Evolutionary conservation across 2,797 vertebrate species (phyloP), one percentile per base, ranked within the genome.

Genomic region (Sebastiscus albofasciatus): DNA sequence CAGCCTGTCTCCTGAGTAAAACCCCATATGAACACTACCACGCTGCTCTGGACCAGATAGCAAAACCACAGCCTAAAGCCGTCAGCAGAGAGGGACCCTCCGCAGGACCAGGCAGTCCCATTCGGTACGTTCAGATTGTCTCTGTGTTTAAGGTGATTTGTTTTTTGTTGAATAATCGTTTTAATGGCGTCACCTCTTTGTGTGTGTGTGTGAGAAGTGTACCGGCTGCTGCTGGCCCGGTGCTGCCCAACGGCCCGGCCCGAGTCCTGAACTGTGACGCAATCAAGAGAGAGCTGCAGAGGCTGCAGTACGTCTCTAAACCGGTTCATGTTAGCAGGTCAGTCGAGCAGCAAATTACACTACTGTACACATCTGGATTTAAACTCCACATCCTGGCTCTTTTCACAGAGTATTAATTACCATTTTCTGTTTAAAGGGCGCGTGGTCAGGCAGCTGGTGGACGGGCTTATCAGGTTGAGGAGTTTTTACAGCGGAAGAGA

Each of bases 401-500:
- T 27, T 16, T 42, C 39, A 42, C 39, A 16, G 1, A 62, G 4
- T 61, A n/a, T 34, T 62, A 5, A 60, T 65, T 68, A 7, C 5
- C 9, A n/a, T 29, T 24, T 67, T 81, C 3, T 92, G 72, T 79
- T 71, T 86, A 64, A 82, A 99, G 99, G 94, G 96, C 97, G 42
- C 96, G 94, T 54, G 95, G 95, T 66, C 97, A 96, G 67, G 87
- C 95, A 74, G 89, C 87, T 67, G 91, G 89, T 70, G 98, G 96
- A 65, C 95, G 96, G 85, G 94, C 96, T 85, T 96, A 95, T 84
- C 99, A 99, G 93, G 98, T 99, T 10, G 96, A 99, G 90, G 98
- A 99, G 91, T 99, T 99, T 84, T 96, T 98, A 72, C 98, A 99
- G 89, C 93, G 99, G 14, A 99, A 98, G 88, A 95, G 81, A 82